Percentiles rank a stretch among this genome's conserved stretches.
These are phyloP conservation scores for Anhinga rufa DNA, from an alignment of 2,113 vertebrate genomes.

Conservation along the genomic window DNA sequence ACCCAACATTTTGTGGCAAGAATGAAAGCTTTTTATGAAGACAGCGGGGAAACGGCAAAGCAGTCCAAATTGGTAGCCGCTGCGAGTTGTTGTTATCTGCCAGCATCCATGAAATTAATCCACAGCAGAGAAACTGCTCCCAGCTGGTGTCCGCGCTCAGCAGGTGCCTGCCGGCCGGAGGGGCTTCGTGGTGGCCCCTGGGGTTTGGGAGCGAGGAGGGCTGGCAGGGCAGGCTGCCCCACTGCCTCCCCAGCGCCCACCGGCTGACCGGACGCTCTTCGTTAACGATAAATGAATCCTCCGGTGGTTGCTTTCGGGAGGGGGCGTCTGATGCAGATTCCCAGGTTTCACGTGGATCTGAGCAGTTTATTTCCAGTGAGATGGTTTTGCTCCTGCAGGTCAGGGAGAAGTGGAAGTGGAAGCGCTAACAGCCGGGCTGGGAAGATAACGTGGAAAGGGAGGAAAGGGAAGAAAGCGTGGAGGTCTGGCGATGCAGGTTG, in stretches of 20 bases:
- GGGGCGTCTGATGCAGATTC: neutral
- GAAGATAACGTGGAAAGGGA: neutral
- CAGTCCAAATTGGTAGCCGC: neutral
- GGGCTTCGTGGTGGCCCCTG: neutral
- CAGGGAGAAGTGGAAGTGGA: neutral
- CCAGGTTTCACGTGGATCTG: neutral
- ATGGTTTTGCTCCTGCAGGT: neutral
- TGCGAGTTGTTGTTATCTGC: neutral
- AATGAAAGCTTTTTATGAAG: neutral
- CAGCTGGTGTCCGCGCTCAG: neutral
- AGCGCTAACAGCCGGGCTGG: neutral
- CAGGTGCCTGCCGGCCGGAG: rapidly evolving
- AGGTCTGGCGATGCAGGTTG: neutral
- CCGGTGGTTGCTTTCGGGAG: neutral
- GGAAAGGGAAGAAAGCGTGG: neutral
- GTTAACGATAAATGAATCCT: neutral
- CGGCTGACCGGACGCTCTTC: rapidly evolving
- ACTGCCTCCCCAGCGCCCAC: neutral
- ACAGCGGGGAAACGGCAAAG: neutral
- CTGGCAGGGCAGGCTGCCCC: neutral
- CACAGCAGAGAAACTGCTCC: conserved; percentile 9
- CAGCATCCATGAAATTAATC: conserved; percentile 33
- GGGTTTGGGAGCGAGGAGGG: neutral
- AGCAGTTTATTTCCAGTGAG: neutral
- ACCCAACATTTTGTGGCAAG: neutral